Evolutionary conservation across 2,113 vertebrate genomes (phyloP), one percentile per base, ranked within the genome.

Genomic region (Alouatta palliata): DNA sequence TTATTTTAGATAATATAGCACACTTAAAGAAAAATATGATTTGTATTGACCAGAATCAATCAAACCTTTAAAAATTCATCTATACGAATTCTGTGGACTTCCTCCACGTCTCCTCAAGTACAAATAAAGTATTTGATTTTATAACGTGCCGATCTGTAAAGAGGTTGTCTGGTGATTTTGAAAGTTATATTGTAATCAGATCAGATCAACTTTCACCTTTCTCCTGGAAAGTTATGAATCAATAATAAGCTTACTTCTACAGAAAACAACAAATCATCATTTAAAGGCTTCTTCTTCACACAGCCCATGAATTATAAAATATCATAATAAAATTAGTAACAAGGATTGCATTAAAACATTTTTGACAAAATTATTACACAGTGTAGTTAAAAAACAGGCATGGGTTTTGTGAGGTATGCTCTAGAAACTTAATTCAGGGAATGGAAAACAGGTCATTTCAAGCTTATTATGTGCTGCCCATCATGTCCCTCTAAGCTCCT

Each of bases 251-350:
- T 76, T 43, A 32, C 32, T 83, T 71, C 37, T 70, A 20, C 9
- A 32, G 81, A 90, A 94, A 66, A 89, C 23, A 94, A 47, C 23
- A 90, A 90, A 83, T 77, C 27, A 37, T 32, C 45, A 35, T 79
- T 87, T 52, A 83, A 91, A 25, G 37, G n/a, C 40, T 49, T 30
- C 37, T 30, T 73, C 20, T 76, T 90, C 21, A 27, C 32, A 86
- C 3, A 66, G 27, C n/a, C 5, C 37, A 40, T 64, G n/a, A 77
- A 56, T 73, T n/a, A 43, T 56, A 25, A 81, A 27, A 23, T 30
- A 35, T 61, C 37, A 27, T n/a, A 19, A 66, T 21, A 35, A 85
- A 92, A 86, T 2, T 27, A 66, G 43, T 64, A 71, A 90, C 40
- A 52, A 9, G 49, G 10, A 82, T 11, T 61, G 4, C 20, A 25